Evolutionary conservation across 2,113 vertebrate species (phyloP).

Genomic region (Lagopus muta): DNA sequence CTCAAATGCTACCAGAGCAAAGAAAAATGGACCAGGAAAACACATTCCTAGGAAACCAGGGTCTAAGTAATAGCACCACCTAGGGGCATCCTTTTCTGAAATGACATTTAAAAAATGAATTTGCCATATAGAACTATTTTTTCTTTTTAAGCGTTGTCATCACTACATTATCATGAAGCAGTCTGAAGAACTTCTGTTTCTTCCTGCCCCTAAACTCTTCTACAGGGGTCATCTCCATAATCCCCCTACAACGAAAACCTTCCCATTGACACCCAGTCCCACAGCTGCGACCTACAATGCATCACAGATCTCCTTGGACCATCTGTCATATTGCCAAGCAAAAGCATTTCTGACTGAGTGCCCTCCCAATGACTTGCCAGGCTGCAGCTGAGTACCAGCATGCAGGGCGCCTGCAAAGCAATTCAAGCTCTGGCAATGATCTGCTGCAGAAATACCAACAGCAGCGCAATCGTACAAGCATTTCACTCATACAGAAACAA

Average conservation of each 20-base stretch:
- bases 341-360: not conserved
- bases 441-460: not conserved
- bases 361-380: not conserved
- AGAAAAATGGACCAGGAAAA: not conserved
- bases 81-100: slow-evolving; percentile 1
- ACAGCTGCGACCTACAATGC: not conserved
- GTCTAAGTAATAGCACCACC: slow-evolving; percentile 37
- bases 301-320: not conserved
- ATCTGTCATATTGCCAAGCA: not conserved
- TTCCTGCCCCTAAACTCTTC: not conserved
- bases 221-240: not conserved
- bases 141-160: not conserved
- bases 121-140: not conserved
- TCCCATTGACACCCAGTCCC: not conserved
- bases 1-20: not conserved
- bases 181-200: not conserved
- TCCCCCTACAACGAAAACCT: not conserved
- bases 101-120: not conserved
- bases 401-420: not conserved
- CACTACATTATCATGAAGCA: not conserved
- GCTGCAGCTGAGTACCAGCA: not conserved
- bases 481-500: not conserved
- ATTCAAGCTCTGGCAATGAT: not conserved
- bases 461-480: not conserved
- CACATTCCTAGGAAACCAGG: not conserved